phyloP scores from a whole-genome alignment of 2,113 vertebrate genomes.

The Microcebus lehilahytsara region DNA sequence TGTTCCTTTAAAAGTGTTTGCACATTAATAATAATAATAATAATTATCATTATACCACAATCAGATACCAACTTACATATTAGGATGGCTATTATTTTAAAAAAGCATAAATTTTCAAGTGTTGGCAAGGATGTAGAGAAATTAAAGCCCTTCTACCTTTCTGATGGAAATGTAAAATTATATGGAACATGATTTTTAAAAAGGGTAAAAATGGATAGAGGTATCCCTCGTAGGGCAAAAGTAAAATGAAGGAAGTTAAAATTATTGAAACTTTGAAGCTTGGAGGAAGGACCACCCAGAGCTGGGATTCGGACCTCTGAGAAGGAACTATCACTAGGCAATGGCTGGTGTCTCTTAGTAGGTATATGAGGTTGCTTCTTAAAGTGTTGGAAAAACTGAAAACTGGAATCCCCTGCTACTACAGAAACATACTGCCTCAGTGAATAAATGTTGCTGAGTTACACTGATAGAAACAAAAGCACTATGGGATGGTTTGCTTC shows the following conservation, averaged over 20 bases:
- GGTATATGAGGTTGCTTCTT: neutral
- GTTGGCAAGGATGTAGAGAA: neutral
- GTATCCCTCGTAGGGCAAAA: neutral
- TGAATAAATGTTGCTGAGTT: neutral
- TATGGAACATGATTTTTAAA: neutral
- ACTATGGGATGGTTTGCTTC: neutral
- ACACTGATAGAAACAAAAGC: neutral
- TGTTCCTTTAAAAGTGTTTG: neutral
- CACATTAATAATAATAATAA: neutral
- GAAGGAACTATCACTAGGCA: rapidly evolving
- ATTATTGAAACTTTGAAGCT: neutral
- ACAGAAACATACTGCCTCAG: neutral
- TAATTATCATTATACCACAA: neutral
- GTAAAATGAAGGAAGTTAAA: neutral
- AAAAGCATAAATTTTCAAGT: neutral
- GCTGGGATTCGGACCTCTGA: neutral
- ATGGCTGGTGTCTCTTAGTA: neutral
- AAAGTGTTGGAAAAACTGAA: neutral
- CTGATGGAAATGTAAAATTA: neutral
- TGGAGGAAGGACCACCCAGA: neutral
- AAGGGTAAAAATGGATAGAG: neutral
- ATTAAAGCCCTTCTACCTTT: neutral
- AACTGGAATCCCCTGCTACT: neutral
- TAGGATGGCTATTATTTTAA: neutral
- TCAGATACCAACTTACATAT: neutral